Base-by-base conservation (phyloP, 2,888 invertebrate species). In the Coleophora deauratella region DNA sequence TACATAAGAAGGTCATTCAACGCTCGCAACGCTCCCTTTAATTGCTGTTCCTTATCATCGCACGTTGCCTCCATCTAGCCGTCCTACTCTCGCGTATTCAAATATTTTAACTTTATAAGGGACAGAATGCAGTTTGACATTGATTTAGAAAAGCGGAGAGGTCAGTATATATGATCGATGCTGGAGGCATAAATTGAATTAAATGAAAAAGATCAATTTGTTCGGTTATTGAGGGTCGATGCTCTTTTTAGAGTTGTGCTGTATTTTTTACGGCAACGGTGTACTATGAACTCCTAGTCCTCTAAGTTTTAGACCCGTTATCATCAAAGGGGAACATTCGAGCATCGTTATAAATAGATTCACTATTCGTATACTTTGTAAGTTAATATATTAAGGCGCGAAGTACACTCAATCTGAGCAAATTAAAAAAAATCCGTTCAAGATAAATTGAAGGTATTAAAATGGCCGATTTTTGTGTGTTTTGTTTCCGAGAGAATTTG, bases 11-110 rank as follows among this genome's bases (percentile, higher is more conserved):
- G 72, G 74, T 80, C 79, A 75, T 75, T 76, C 72, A 69, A 69
- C 75, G 79, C 67, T 74, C 65, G 75, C 72, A 69, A 69, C 75
- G 79, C 67, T 74, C 65, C 63, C 59, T 67, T 66, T 72, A 69
- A 72, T 71, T 67, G 68, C 69, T 57, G 64, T 81, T 76, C 60
- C 66, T 75, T 78, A 74, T 71, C 67, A 61, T 65, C 78, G 37
- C 52, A 53, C 42, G 49, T 42, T 45, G 44, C 27, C 40, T 46
- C 46, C 46, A 52, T 67, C 52, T 54, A 48, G 47, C 60, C 47
- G 42, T 74, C 72, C 55, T 59, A 50, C 52, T 79, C 57, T 36
- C 62, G 59, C 69, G 43, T 54, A 66, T 66, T 67, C 73, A 68
- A 74, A 74, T 74, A 73, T 67, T 67, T 61, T 27, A 62, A 62